A percentile compares a stretch with the other conserved stretches of the same genome.
Evolutionary conservation across 2,113 vertebrate genomes (phyloP).

Genomic region (Ictalurus furcatus): DNA sequence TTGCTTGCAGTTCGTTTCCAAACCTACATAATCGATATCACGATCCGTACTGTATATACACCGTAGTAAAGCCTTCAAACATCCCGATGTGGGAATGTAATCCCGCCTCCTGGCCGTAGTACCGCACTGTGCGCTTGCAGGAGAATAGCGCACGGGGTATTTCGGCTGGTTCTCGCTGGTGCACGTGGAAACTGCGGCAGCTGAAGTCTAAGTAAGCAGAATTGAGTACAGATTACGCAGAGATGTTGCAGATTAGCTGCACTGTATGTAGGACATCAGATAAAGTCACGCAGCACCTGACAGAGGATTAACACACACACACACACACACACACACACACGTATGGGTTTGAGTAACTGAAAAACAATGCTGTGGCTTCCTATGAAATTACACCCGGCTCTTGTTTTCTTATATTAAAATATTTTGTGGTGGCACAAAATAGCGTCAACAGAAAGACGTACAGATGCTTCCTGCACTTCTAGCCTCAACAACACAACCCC

Average conservation of each 20-base stretch:
- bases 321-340: not conserved
- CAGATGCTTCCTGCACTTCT: not conserved
- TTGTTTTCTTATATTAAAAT: not conserved
- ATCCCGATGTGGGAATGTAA: not conserved
- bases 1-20: too few species aligned
- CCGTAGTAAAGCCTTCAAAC: not conserved
- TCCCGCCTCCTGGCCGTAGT: not conserved
- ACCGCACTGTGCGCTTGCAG: not conserved
- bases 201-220: slow-evolving; percentile 43
- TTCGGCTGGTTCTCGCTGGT: not conserved
- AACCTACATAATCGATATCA: too few species aligned
- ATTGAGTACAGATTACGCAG: slow-evolving; percentile 44
- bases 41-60: too few species aligned
- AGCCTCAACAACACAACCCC: too few species aligned
- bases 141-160: not conserved
- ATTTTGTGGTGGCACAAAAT: not conserved
- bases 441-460: not conserved
- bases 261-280: slow-evolving; percentile 33
- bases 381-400: not conserved
- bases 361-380: not conserved
- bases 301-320: not conserved
- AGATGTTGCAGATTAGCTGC: slow-evolving; percentile 67
- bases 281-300: slow-evolving; percentile 12
- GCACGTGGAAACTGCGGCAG: not conserved
- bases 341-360: not conserved